Conservation (phyloP, 2,888 invertebrate genomes). For the Synanthedon andrenaeformis region DNA sequence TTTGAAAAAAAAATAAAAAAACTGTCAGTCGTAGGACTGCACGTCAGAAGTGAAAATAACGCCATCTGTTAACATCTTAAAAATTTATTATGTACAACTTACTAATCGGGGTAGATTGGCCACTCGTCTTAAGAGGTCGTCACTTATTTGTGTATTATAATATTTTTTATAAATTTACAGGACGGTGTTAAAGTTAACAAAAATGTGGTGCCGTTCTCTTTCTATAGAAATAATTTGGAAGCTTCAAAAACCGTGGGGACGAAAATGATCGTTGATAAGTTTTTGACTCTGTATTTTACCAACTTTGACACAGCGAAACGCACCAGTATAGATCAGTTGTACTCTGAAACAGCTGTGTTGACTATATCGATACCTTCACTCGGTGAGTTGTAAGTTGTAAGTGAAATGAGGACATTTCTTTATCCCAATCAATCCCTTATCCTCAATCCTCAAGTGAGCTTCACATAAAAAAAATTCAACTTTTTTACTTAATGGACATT, state of each 20-base stretch:
- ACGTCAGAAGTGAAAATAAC: too few species aligned
- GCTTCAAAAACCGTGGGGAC: constrained; percentile 24
- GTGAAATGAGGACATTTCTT: background rate
- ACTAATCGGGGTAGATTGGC: too few species aligned
- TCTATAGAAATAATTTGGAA: constrained; percentile 34
- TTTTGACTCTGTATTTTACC: constrained; percentile 42
- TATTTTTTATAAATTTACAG: constrained; percentile 21
- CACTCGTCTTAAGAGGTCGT: too few species aligned
- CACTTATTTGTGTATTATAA: too few species aligned
- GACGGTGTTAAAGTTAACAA: constrained; percentile 48
- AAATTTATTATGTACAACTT: too few species aligned
- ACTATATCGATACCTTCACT: constrained; percentile 19
- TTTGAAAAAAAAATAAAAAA: too few species aligned
- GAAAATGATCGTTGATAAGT: constrained; percentile 45
- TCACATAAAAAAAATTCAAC: too few species aligned
- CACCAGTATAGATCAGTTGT: constrained; percentile 29
- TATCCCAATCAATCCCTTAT: too few species aligned
- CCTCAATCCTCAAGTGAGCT: too few species aligned
- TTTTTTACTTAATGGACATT: too few species aligned
- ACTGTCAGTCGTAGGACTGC: too few species aligned
- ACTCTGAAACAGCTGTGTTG: constrained; percentile 21
- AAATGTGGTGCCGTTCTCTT: constrained; percentile 35
- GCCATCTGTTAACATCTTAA: too few species aligned
- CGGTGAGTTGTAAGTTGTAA: constrained; percentile 15
- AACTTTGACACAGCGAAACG: constrained; percentile 29